Base-by-base conservation (phyloP, 2,888 invertebrate genomes). In the Zygothrica quintamaculata region DNA sequence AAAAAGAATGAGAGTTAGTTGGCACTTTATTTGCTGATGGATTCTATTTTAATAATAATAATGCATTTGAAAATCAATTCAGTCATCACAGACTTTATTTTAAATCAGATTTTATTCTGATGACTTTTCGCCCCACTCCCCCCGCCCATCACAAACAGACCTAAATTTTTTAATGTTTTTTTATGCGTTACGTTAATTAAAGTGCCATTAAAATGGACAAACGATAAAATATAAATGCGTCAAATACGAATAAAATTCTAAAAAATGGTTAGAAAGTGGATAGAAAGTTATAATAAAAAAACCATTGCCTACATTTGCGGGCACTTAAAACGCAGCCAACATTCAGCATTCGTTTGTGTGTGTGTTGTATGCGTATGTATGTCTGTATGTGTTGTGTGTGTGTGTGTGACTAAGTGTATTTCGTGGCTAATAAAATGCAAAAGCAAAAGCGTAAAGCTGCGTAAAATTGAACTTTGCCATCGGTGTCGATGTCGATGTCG, bases 381-480 rank as follows among this genome's bases (percentile, higher is more conserved):
- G 36, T 22, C 15, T 15, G n/a, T 15, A 18, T 15, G 3, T 29
- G 31, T n/a, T 8, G n/a, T 11, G 34, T 13, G n/a, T 37, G 9
- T 15, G 43, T 34, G 36, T 33, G 37, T 46, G 36, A 16, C 15
- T 15, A 13, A n/a, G 18, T 33, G 55, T 43, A 42, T 39, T 48
- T 55, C 48, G 59, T 18, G 57, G 52, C 61, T 65, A 74, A 79
- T 79, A 77, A 79, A 79, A 79, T 71, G 67, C 77, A 65, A 77
- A 77, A 73, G 66, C 74, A 65, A 70, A 76, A 72, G 73, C 69
- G 50, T 60, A 74, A 66, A 70, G 81, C 81, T 75, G 78, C 78
- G 84, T 84, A 70, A 84, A 80, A 80, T 84, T 73, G 76, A 77
- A 71, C 71, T 73, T 73, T 64, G 50, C 39, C 50, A 46, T 34